phyloP scores from a whole-genome alignment of 2,113 vertebrate genomes.

The Muntiacus reevesi region DNA sequence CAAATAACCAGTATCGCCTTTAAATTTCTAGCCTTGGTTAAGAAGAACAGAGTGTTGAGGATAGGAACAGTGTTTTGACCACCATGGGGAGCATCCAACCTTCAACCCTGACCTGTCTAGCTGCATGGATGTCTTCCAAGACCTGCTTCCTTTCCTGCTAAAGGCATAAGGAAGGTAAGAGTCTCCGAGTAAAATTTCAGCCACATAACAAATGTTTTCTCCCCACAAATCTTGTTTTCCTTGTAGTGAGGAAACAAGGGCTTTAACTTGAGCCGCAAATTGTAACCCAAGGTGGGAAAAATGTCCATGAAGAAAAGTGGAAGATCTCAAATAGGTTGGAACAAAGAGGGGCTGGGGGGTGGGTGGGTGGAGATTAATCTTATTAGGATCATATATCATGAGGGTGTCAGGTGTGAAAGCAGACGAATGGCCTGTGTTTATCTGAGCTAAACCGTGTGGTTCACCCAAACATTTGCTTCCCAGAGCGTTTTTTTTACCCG shows the following conservation, averaged over 20 bases:
- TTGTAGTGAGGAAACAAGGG: conserved; percentile 67
- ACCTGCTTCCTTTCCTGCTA: conserved; percentile 19
- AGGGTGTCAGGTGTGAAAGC: conserved; percentile 94
- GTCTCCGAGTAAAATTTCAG: conserved; percentile 38
- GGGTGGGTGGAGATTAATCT: conserved; percentile 90
- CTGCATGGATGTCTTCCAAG: background rate
- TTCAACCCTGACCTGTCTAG: background rate
- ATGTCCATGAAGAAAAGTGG: conserved; percentile 71
- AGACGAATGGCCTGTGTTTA: conserved; percentile 98
- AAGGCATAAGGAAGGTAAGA: conserved; percentile 29
- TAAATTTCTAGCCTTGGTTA: fast-evolving
- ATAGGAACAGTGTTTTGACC: fast-evolving
- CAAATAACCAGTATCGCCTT: background rate
- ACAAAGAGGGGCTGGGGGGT: conserved; percentile 57
- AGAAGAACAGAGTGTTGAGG: background rate
- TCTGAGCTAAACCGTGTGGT: conserved; percentile 93
- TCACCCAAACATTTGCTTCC: conserved; percentile 89
- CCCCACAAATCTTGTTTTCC: conserved; percentile 76
- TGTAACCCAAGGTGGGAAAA: conserved; percentile 77
- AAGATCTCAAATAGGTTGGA: conserved; percentile 75
- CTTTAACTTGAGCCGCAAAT: conserved; percentile 76
- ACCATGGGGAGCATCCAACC: background rate
- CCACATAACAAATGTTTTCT: conserved; percentile 72
- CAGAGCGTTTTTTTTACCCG: conserved; percentile 82
- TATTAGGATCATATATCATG: conserved; percentile 97